Evolutionary conservation across 2,113 vertebrate genomes (phyloP).

Genomic region (Peromyscus maniculatus): DNA sequence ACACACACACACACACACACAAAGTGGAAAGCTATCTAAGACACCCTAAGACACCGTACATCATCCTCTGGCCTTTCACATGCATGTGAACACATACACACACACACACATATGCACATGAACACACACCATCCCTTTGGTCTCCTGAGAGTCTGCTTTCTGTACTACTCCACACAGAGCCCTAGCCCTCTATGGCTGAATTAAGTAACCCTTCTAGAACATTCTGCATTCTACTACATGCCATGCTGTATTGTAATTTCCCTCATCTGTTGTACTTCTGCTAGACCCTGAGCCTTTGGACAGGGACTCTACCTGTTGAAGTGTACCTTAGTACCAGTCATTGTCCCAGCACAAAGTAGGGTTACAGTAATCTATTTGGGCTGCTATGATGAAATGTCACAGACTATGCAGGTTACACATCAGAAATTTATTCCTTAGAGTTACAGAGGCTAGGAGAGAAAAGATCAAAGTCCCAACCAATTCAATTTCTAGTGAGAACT

Average conservation of each 20-base stretch:
- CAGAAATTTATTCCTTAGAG: background rate
- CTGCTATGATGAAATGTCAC: background rate
- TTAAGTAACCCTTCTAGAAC: background rate
- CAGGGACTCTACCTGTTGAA: background rate
- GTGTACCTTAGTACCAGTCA: background rate
- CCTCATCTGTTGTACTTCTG: background rate
- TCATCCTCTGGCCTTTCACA: background rate
- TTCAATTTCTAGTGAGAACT: too few species aligned
- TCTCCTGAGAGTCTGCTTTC: background rate
- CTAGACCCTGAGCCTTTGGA: background rate
- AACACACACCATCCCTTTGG: background rate
- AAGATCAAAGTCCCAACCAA: background rate
- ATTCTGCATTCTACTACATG: background rate
- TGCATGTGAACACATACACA: background rate
- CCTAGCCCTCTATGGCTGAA: background rate
- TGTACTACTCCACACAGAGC: background rate
- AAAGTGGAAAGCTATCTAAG: background rate
- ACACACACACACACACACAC: background rate
- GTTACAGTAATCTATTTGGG: background rate
- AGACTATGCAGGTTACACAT: background rate
- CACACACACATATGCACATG: background rate
- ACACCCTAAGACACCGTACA: background rate
- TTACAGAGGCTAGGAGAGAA: background rate
- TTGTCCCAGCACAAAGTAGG: background rate
- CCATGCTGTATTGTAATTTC: background rate